These are phyloP conservation scores for Hydropotes inermis DNA, from an alignment of 2,113 vertebrate genomes.

Conservation along the genomic window DNA sequence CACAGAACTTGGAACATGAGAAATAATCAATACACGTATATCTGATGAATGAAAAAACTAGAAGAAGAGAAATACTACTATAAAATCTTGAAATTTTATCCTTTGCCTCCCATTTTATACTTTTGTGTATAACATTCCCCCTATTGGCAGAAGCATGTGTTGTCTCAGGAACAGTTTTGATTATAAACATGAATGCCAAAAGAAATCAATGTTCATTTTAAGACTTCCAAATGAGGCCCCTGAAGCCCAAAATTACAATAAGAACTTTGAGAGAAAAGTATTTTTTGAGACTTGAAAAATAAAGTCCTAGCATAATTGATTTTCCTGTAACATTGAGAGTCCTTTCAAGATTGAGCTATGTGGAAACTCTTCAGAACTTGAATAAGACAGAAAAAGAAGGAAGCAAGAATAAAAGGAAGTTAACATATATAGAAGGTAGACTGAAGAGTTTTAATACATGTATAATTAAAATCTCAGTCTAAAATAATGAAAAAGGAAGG, in stretches of 20 bases:
- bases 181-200: neutral
- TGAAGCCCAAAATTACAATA: neutral
- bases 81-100: neutral
- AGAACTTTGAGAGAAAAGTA: conserved; percentile 6
- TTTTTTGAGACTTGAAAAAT: conserved; percentile 19
- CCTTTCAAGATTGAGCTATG: neutral
- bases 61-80: neutral
- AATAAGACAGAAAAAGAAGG: neutral
- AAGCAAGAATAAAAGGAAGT: neutral
- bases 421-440: neutral
- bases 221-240: neutral
- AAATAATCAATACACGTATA: neutral
- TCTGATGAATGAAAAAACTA: neutral
- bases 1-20: neutral
- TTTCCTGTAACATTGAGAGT: neutral
- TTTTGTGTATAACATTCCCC: neutral
- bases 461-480: neutral
- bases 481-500: neutral
- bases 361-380: conserved; percentile 4
- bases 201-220: neutral
- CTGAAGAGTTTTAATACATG: neutral
- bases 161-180: neutral
- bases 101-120: neutral
- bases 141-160: neutral
- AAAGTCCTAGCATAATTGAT: conserved; percentile 24